phyloP scores from a whole-genome alignment of 1,140 invertebrate genomes.

The Oncopodura yosiiana region DNA sequence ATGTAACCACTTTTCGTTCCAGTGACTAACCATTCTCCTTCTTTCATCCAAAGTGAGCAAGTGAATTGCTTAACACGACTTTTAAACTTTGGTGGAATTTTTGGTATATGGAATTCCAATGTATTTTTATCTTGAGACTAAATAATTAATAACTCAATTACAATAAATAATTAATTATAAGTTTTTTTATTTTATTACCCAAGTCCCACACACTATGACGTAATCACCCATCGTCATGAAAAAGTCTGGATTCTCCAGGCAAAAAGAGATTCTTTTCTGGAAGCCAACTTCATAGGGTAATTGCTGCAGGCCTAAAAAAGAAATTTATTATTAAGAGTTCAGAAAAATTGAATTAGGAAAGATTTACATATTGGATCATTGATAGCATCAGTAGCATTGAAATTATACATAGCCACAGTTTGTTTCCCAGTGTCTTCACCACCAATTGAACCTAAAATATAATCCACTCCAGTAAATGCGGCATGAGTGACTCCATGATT shows the following conservation, averaged over 20 bases:
- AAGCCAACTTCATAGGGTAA: conserved; percentile 9
- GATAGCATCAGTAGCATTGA: too few relatives aligned
- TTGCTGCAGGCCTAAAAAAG: neutral
- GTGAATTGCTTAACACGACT: conserved; percentile 18
- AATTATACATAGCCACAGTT: neutral
- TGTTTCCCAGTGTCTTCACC: neutral
- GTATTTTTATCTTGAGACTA: neutral
- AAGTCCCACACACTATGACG: conserved; percentile 23
- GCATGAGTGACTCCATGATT: neutral
- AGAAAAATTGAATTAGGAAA: neutral
- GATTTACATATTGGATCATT: neutral
- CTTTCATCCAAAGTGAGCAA: conserved; percentile 23
- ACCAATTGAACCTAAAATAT: neutral
- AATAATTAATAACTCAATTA: neutral
- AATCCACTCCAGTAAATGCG: too few relatives aligned
- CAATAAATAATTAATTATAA: neutral
- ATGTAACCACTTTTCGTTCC: conserved; percentile 25
- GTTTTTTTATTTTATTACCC: conserved; percentile 9
- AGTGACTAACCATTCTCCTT: conserved; percentile 16
- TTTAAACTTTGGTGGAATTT: conserved; percentile 10
- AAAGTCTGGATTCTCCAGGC: conserved; percentile 6
- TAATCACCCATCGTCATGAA: conserved; percentile 26
- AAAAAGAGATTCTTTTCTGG: conserved; percentile 20
- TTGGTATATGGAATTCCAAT: conserved; percentile 16
- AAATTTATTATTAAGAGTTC: neutral